Evolutionary conservation across 2,888 invertebrate genomes (phyloP).

Genomic region (Cerastis rubricosa): DNA sequence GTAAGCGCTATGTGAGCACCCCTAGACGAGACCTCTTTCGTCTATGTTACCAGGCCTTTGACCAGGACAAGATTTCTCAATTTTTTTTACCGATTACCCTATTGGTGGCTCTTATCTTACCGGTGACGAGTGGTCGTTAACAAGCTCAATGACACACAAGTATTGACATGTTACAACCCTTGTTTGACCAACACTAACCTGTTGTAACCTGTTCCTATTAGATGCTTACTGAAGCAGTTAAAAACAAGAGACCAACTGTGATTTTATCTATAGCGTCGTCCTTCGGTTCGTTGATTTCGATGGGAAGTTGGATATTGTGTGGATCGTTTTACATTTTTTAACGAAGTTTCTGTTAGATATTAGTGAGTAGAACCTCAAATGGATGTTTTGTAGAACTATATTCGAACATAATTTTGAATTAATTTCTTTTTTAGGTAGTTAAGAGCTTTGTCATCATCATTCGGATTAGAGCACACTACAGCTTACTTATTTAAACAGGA

Average conservation of each 20-base stretch:
- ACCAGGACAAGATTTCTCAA: neutral
- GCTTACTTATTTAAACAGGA: neutral
- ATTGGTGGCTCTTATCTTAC: conserved; percentile 8
- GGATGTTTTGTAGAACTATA: neutral
- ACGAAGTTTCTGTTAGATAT: neutral
- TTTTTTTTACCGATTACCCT: neutral
- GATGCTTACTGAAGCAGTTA: conserved; percentile 24
- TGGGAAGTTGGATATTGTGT: neutral
- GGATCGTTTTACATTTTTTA: neutral
- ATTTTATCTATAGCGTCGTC: conserved; percentile 4
- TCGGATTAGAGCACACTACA: neutral
- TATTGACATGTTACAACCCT: conserved; percentile 46
- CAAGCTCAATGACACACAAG: conserved; percentile 21
- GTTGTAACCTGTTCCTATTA: conserved; percentile 41
- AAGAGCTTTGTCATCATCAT: neutral
- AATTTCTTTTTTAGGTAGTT: neutral
- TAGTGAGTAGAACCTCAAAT: neutral
- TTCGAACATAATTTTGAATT: neutral
- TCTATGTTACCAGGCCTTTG: neutral
- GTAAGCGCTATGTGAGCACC: neutral
- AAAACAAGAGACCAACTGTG: neutral
- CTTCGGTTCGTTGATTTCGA: neutral
- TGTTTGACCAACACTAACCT: conserved; percentile 24
- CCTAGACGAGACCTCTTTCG: neutral
- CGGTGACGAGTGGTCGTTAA: conserved; percentile 25